Evolutionary conservation across 2,113 vertebrate species (phyloP).

Genomic region (Aegithalos caudatus): DNA sequence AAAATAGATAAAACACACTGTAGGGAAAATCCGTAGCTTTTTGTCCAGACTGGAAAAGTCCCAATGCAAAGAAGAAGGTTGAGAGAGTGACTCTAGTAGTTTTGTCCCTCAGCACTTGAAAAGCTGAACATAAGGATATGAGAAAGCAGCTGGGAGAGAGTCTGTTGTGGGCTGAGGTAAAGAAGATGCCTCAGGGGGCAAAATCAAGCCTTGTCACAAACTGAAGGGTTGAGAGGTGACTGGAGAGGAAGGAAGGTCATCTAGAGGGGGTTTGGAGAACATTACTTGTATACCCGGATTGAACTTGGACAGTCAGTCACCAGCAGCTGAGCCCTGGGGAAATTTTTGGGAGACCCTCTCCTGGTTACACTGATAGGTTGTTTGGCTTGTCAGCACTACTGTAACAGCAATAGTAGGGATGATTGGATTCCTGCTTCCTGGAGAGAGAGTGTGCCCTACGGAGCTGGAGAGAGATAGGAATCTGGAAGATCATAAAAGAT

Average conservation of each 20-base stretch:
- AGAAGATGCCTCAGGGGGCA: background rate
- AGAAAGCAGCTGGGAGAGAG: background rate
- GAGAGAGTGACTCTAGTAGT: background rate
- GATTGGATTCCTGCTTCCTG: background rate
- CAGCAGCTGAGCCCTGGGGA: background rate
- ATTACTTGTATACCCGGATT: rapidly evolving
- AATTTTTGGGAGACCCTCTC: background rate
- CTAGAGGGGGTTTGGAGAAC: background rate
- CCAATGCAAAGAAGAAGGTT: background rate
- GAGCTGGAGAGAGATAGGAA: background rate
- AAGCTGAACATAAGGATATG: background rate
- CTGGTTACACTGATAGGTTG: background rate
- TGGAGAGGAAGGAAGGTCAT: background rate
- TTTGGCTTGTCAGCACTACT: background rate
- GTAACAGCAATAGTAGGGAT: background rate
- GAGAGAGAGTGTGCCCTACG: background rate
- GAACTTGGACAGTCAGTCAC: background rate
- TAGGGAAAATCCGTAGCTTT: background rate
- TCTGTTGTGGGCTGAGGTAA: background rate
- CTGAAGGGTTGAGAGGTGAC: background rate
- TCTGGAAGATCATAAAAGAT: background rate
- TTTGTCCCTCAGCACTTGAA: background rate
- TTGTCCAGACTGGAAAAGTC: background rate
- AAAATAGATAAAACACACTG: background rate
- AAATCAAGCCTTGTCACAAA: background rate